Conservation (phyloP, 2,797 vertebrate genomes). For the Sebastes dallii region DNA sequence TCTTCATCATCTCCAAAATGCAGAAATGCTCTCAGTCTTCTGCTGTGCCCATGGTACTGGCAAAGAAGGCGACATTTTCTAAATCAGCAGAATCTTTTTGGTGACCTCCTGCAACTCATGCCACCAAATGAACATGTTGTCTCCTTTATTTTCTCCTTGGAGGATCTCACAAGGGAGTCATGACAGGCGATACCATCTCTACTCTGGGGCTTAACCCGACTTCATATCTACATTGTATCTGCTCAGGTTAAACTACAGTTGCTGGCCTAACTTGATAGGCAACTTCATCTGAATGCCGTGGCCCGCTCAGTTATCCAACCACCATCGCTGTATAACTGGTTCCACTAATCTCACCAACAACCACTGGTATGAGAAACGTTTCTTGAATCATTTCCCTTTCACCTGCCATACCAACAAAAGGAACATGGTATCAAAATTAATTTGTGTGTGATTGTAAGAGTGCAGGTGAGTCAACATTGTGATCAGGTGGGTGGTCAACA, state of each 20-base stretch:
- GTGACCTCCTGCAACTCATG: background rate
- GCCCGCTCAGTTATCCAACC: background rate
- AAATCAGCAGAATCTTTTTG: background rate
- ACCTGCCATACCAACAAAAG: background rate
- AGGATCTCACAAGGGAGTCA: background rate
- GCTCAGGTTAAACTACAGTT: background rate
- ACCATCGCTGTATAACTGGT: background rate
- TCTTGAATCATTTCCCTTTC: background rate
- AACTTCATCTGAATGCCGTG: background rate
- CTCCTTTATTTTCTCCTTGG: background rate
- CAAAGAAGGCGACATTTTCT: background rate
- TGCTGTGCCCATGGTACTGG: background rate
- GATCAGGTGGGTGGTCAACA: background rate
- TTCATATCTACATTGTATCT: background rate
- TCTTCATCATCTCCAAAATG: constrained; percentile 15
- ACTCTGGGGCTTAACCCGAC: background rate
- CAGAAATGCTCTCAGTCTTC: background rate
- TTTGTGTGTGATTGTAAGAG: background rate
- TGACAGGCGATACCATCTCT: too few relatives aligned
- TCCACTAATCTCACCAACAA: background rate
- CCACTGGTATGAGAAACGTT: background rate
- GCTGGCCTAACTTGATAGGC: background rate
- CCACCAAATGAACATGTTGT: background rate
- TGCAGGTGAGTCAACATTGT: background rate
- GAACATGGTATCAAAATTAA: background rate